These are phyloP conservation scores for Salarias fasciatus DNA, from an alignment of 2,797 vertebrate genomes.

Conservation along the genomic window DNA sequence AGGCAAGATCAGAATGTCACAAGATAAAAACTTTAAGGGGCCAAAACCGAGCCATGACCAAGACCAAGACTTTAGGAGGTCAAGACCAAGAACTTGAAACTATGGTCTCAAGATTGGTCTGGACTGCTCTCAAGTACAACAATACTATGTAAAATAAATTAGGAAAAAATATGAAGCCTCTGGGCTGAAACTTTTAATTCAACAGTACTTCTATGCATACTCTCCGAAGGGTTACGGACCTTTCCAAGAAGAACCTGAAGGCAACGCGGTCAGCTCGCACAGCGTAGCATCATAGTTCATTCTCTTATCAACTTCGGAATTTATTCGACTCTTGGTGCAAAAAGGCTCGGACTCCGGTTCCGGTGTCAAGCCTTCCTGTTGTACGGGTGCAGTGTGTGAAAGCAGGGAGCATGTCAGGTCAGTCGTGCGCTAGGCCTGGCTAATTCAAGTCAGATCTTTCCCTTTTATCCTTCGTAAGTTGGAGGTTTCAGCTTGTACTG, in stretches of 20 bases:
- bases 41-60: no score
- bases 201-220: no score
- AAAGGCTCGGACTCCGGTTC: background rate
- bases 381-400: background rate
- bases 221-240: no score
- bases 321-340: background rate
- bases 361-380: background rate
- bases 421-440: background rate
- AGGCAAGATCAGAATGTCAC: no score
- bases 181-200: no score
- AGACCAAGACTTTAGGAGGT: no score
- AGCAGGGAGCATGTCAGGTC: background rate
- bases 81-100: no score
- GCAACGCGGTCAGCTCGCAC: background rate
- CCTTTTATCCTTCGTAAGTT: background rate
- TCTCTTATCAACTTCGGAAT: background rate
- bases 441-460: background rate
- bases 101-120: no score
- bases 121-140: no score
- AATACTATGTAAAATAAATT: no score
- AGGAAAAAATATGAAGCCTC: no score
- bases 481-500: background rate
- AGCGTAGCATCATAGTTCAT: background rate
- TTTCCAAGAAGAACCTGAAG: background rate
- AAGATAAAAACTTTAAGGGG: no score